A percentile compares a stretch with the other conserved stretches of the same genome.
phyloP scores from a whole-genome alignment of 2,888 invertebrate genomes.

The Aleiodes testaceus region DNA sequence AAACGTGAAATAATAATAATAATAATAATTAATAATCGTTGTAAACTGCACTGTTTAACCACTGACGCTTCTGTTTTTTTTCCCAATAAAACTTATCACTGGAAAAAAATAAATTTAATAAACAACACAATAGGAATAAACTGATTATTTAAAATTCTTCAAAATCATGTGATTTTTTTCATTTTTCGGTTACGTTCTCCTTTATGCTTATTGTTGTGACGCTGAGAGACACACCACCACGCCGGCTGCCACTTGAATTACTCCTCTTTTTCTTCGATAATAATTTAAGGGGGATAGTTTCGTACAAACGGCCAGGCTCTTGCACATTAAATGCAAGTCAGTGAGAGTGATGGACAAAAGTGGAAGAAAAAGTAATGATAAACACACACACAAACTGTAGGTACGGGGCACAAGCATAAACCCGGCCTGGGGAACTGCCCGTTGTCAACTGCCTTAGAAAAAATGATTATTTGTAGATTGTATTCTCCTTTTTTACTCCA shows the following conservation, averaged over 20 bases:
- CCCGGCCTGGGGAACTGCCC: slow-evolving; percentile 30
- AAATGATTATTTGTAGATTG: slow-evolving; percentile 7
- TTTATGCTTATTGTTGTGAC: slow-evolving; percentile 4
- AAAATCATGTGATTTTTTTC: slow-evolving; percentile 6
- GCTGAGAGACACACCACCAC: not conserved
- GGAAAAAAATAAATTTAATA: not conserved
- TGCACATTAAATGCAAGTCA: too few relatives aligned
- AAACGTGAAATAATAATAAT: too few relatives aligned
- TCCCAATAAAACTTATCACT: slow-evolving; percentile 13
- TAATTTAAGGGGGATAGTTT: slow-evolving; percentile 33
- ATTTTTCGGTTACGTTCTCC: slow-evolving; percentile 12
- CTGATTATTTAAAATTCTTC: not conserved
- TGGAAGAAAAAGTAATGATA: not conserved
- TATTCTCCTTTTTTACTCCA: not conserved
- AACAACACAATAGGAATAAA: not conserved
- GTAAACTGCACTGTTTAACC: slow-evolving; percentile 19
- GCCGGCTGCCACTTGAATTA: slow-evolving; percentile 36
- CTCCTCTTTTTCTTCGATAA: slow-evolving; percentile 26
- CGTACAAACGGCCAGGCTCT: slow-evolving; percentile 25
- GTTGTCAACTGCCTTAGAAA: slow-evolving; percentile 28
- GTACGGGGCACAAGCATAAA: slow-evolving; percentile 9
- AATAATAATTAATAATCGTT: too few relatives aligned
- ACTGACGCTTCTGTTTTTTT: slow-evolving; percentile 6
- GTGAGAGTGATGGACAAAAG: too few relatives aligned
- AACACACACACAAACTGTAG: slow-evolving; percentile 3